Evolutionary conservation across 1,140 invertebrate species (phyloP), one percentile per base, ranked within the genome.

Genomic region (Cherax destructor): DNA sequence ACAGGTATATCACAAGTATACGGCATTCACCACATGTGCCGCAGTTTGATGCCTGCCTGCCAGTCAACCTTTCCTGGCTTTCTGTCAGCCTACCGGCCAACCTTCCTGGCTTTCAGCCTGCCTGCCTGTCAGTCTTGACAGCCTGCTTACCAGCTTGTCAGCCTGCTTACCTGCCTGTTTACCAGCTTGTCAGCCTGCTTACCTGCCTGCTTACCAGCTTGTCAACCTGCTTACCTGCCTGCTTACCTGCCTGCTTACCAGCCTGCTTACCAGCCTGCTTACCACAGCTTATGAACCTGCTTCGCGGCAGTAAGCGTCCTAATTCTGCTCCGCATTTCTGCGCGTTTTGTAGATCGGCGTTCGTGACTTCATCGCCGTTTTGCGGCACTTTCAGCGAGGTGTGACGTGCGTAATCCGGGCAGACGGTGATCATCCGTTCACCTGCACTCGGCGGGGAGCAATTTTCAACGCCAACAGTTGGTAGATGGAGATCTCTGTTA

Each of bases 401-500:
- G 79, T 10, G 79, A 56, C 79, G 79, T 52, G 56, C 50, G 24
- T 74, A 30, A 74, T 74, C 69, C 69, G 21, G 69, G 11, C 69
- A 30, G n/a, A 30, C 21, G 69, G 69, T 10, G 69, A 74, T 79
- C 59, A 59, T 24, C 52, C 80, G 41, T 16, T 21, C 52, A 10
- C 30, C 80, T 7, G 24, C 80, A 30, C 80, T 52, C 61, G 10
- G 4, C 2, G 41, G 30, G 30, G 30, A 10, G 21, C 59, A 56
- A 56, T 83, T 61, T 65, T 65, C 80, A 56, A 56, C 80, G 47
- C 47, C 74, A 76, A 52, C 83, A 86, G 41, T 76, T 76, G 83
- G 47, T 76, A 49, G 69, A 76, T 86, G 24, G 83, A 86, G 83
- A 86, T 86, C 74, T 72, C 30, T 74, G 24, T 56, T 50, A 74